A percentile compares a stretch with the other conserved stretches of the same genome.
These are phyloP conservation scores for Euwallacea fornicatus DNA, from an alignment of 1,140 invertebrate species.

Conservation along the genomic window DNA sequence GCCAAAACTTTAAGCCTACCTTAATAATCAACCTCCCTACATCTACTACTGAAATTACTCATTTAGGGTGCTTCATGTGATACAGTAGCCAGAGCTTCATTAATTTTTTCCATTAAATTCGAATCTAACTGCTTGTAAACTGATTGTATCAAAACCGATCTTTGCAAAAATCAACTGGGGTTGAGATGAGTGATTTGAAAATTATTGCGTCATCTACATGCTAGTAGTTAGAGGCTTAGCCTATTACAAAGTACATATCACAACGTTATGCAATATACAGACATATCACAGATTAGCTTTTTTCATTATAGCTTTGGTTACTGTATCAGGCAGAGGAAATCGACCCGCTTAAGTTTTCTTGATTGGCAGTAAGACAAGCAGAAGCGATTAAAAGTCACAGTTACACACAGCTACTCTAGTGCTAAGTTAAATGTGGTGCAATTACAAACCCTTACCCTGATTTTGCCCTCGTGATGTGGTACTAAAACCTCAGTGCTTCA, in stretches of 20 bases:
- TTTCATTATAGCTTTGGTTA: neutral
- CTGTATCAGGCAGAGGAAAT: constrained; percentile 20
- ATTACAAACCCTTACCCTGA: constrained; percentile 52
- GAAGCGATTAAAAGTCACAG: constrained; percentile 46
- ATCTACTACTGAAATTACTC: constrained; percentile 20
- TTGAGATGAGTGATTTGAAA: too few relatives aligned
- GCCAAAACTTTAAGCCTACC: constrained; percentile 35
- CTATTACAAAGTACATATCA: too few relatives aligned
- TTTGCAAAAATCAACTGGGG: too few relatives aligned
- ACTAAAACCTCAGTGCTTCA: neutral
- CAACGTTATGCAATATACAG: too few relatives aligned
- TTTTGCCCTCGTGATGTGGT: constrained; percentile 46
- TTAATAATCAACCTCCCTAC: constrained; percentile 6
- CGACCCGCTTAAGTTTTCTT: constrained; percentile 39
- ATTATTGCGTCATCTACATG: too few relatives aligned
- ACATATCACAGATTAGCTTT: constrained; percentile 35
- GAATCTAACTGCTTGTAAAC: too few relatives aligned
- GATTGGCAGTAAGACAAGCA: constrained; percentile 46
- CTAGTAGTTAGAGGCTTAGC: too few relatives aligned
- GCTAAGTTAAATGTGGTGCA: constrained; percentile 46
- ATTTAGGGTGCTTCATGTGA: constrained; percentile 26
- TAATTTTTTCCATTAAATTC: too few relatives aligned
- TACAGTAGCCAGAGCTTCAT: constrained; percentile 7
- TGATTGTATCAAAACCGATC: too few relatives aligned
- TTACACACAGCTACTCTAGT: constrained; percentile 31